Base-by-base conservation (phyloP, 2,797 vertebrate genomes). In the Brachymystax lenok region DNA sequence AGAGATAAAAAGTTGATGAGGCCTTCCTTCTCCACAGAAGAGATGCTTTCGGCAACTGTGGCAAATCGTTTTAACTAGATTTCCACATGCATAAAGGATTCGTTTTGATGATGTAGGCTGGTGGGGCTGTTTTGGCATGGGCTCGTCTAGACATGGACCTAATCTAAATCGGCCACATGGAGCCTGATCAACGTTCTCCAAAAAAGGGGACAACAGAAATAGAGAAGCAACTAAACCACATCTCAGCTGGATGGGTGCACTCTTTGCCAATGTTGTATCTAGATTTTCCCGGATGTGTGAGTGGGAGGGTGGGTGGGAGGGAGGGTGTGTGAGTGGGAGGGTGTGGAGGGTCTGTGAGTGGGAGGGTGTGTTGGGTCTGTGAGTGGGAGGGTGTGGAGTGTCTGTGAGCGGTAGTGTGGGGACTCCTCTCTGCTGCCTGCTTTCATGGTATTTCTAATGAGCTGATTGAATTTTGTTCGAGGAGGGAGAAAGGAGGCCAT, bases 81-180 rank as follows among this genome's bases (percentile, higher is more conserved):
- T 73, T 73, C 54, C 72, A 63, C 54, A 40, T 61, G 28, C 33
- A 40, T 40, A 73, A 73, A 61, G 72, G 54, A 73, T 73, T 61
- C n/a, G 28, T 73, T 73, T 30, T 73, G n/a, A 73, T 21, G 30
- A 40, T 63, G 56, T 33, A 52, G 24, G 33, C 28, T 33, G 28
- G 27, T 61, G 21, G 33, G 46, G 33, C 16, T 17, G 51, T 28
- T 30, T 71, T 71, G 46, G 50, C 70, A 33, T 16, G 28, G 24
- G 5, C 17, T 27, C 19, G 50, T 71, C 50, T 56, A 71, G 70
- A 71, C 24, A 16, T 51, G 17, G 40, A 27, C 70, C 27, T 71
- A 54, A 71, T 71, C 24, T 71, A 71, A 54, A 71, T 71, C 14
- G 24, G 27, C 8, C 51, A 54, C 40, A 28, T 28, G 50, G 70